A percentile compares a stretch with the other conserved stretches of the same genome.
These are phyloP conservation scores for Agrypnia vestita DNA, from an alignment of 1,140 invertebrate species.

Conservation along the genomic window DNA sequence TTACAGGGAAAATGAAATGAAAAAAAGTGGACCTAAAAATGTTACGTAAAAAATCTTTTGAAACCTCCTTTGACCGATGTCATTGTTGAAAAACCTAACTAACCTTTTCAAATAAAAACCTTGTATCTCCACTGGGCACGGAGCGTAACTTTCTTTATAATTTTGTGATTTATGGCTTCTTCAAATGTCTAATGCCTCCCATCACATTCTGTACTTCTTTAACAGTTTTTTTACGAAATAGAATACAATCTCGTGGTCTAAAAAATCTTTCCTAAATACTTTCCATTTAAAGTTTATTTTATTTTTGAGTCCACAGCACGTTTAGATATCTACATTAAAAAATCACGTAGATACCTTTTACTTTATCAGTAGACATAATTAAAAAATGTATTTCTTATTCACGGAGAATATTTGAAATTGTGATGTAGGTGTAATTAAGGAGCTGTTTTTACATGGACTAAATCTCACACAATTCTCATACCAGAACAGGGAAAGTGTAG, in stretches of 20 bases:
- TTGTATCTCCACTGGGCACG: slow-evolving; percentile 1
- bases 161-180: slow-evolving; percentile 33
- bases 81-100: slow-evolving; percentile 41
- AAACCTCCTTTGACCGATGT: slow-evolving; percentile 29
- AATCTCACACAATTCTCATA: no score
- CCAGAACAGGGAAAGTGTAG: no score
- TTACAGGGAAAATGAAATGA: not conserved
- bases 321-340: no score
- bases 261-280: not conserved
- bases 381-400: no score
- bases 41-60: slow-evolving; percentile 14
- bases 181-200: slow-evolving; percentile 22
- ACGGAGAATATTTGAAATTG: no score
- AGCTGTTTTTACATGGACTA: no score
- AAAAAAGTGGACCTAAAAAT: not conserved
- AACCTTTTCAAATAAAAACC: slow-evolving; percentile 34
- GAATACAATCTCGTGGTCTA: not conserved
- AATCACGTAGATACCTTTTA: no score
- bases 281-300: not conserved
- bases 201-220: slow-evolving; percentile 25
- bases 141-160: slow-evolving; percentile 36
- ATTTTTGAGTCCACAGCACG: not conserved
- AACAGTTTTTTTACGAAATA: slow-evolving; percentile 17
- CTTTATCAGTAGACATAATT: no score
- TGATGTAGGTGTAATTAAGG: no score